Percentiles rank a stretch among this genome's conserved stretches.
Conservation (phyloP, 2,113 vertebrate genomes). For the Hystrix brachyura region DNA sequence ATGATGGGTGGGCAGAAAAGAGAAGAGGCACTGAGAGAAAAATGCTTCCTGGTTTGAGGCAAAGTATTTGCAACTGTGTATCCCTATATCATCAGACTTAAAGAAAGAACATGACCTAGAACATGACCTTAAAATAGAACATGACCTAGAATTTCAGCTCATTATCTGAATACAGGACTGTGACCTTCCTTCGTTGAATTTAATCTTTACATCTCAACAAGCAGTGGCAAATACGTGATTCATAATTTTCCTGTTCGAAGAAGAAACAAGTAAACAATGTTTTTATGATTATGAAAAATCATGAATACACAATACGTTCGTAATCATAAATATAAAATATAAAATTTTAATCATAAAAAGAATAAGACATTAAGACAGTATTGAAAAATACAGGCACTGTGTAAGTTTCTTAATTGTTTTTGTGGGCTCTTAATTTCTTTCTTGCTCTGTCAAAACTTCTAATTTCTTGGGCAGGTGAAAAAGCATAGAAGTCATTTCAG, state of each 20-base stretch:
- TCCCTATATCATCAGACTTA: not conserved
- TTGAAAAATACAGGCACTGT: not conserved
- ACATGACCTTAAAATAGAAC: not conserved
- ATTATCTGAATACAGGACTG: not conserved
- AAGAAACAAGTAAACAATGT: not conserved
- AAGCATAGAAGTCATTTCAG: not conserved
- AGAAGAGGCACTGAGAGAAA: not conserved
- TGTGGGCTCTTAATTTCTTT: slow-evolving; percentile 20
- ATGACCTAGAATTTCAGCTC: not conserved
- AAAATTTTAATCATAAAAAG: slow-evolving; percentile 22
- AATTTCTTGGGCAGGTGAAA: slow-evolving; percentile 21
- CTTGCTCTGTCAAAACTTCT: not conserved
- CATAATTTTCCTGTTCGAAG: not conserved
- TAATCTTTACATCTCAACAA: too few species aligned
- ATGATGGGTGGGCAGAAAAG: not conserved
- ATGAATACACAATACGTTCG: slow-evolving; percentile 14
- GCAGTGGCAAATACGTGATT: not conserved
- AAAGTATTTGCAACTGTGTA: not conserved
- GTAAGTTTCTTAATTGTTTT: slow-evolving; percentile 17
- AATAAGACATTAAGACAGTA: not conserved
- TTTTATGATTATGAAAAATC: not conserved
- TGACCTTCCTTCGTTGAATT: not conserved
- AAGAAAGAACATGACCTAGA: not conserved
- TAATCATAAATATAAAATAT: slow-evolving; percentile 48
- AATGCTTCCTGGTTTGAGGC: not conserved